A percentile compares a stretch with the other conserved stretches of the same genome.
Conservation (phyloP, 2,797 vertebrate species). For the Argyrosomus regius region DNA sequence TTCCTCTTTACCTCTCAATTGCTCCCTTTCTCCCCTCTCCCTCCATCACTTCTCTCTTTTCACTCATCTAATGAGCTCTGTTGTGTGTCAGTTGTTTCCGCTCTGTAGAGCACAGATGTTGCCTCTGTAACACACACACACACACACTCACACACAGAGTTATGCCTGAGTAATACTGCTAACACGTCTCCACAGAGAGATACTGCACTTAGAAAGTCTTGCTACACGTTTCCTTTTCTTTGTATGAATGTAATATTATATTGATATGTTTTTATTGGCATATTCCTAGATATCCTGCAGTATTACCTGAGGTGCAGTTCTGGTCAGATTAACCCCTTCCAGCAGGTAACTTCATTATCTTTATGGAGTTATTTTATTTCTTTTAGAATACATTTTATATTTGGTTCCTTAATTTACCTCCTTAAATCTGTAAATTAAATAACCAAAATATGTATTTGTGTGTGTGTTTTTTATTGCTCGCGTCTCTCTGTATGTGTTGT, state of each 20-base stretch:
- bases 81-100: slow-evolving; percentile 64
- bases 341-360: slow-evolving; percentile 87
- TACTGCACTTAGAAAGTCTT: not conserved
- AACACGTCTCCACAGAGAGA: slow-evolving; percentile 13
- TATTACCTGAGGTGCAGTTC: slow-evolving; percentile 94
- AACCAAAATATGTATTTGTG: not conserved
- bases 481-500: slow-evolving; percentile 37
- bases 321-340: slow-evolving; percentile 93
- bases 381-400: not conserved
- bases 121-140: slow-evolving; percentile 30
- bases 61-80: slow-evolving; percentile 68
- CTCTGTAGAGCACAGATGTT: slow-evolving; percentile 70
- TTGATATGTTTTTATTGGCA: slow-evolving; percentile 14
- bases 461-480: slow-evolving; percentile 16
- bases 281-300: slow-evolving; percentile 89
- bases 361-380: not conserved
- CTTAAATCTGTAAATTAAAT: not conserved
- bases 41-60: slow-evolving; percentile 36
- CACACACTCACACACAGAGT: slow-evolving; percentile 16
- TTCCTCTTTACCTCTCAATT: slow-evolving; percentile 44
- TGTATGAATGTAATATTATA: not conserved
- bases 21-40: slow-evolving; percentile 29
- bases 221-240: not conserved
- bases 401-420: not conserved
- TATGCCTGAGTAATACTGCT: not conserved